Conservation (phyloP, 1,140 invertebrate species). For the Leptoteleia sp. region DNA sequence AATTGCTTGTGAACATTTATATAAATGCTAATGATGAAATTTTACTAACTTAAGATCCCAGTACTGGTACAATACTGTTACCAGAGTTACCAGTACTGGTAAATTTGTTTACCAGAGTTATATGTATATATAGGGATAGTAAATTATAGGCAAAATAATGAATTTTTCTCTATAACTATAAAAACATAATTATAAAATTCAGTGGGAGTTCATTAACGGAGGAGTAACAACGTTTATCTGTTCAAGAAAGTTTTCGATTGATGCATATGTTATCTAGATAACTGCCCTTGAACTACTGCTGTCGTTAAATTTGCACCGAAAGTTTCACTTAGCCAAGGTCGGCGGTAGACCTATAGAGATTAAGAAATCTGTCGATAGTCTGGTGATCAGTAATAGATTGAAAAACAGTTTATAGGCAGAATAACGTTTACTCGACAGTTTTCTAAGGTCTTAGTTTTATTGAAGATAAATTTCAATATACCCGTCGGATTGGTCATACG, state of each 20-base stretch:
- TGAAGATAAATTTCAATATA: too few relatives aligned
- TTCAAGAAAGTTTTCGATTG: constrained; percentile 38
- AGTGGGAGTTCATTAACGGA: constrained; percentile 47
- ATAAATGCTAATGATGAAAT: too few relatives aligned
- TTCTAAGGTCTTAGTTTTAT: too few relatives aligned
- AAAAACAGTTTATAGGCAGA: neutral
- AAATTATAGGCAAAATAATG: too few relatives aligned
- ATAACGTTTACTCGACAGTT: neutral
- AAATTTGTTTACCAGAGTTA: too few relatives aligned
- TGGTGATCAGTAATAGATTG: neutral
- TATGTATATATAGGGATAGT: too few relatives aligned
- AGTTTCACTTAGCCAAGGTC: constrained; percentile 40
- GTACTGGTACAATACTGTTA: too few relatives aligned
- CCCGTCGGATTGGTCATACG: too few relatives aligned
- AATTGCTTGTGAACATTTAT: too few relatives aligned
- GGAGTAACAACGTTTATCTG: constrained; percentile 11
- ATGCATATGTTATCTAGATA: constrained; percentile 32
- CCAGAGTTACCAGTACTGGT: too few relatives aligned
- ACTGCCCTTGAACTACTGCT: constrained; percentile 38
- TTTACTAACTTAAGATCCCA: too few relatives aligned
- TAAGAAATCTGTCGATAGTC: constrained; percentile 15
- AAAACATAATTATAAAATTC: constrained; percentile 68
- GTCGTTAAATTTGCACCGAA: constrained; percentile 38
- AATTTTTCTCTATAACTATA: too few relatives aligned
- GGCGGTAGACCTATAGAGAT: constrained; percentile 9